Percentiles rank a stretch among this genome's conserved stretches.
These are phyloP conservation scores for Alligator sinensis DNA, from an alignment of 2,113 vertebrate species.

Conservation along the genomic window DNA sequence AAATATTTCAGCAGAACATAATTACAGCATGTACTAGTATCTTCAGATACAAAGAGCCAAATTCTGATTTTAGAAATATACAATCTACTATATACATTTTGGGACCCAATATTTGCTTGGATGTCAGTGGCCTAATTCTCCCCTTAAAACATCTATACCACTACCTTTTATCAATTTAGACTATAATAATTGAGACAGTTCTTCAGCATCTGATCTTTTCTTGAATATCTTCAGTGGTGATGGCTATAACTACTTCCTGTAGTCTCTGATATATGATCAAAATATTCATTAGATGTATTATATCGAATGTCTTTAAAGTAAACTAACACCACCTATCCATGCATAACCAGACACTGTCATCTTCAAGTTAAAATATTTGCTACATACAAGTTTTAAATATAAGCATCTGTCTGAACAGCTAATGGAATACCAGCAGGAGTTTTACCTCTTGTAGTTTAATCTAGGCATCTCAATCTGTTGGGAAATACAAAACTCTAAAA, in stretches of 20 bases:
- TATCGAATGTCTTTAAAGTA: not conserved
- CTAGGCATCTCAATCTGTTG: not conserved
- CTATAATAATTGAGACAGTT: rapidly evolving
- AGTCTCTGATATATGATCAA: not conserved
- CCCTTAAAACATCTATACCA: not conserved
- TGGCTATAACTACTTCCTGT: not conserved
- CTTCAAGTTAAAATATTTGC: not conserved
- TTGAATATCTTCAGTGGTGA: not conserved
- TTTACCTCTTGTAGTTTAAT: not conserved
- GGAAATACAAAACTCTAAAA: too few species aligned
- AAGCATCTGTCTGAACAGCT: not conserved
- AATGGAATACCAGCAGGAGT: not conserved
- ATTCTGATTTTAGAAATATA: rapidly evolving
- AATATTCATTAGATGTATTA: not conserved
- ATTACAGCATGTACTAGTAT: rapidly evolving
- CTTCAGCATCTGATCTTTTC: not conserved
- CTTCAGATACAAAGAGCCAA: not conserved
- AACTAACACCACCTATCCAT: not conserved
- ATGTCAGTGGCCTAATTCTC: not conserved
- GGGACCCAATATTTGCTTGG: not conserved
- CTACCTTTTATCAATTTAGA: rapidly evolving
- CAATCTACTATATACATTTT: rapidly evolving
- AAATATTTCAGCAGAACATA: not conserved
- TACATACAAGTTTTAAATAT: not conserved
- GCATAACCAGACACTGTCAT: not conserved